Base-by-base conservation (phyloP, 2,888 invertebrate genomes). In the Drosophila melanosoma region DNA sequence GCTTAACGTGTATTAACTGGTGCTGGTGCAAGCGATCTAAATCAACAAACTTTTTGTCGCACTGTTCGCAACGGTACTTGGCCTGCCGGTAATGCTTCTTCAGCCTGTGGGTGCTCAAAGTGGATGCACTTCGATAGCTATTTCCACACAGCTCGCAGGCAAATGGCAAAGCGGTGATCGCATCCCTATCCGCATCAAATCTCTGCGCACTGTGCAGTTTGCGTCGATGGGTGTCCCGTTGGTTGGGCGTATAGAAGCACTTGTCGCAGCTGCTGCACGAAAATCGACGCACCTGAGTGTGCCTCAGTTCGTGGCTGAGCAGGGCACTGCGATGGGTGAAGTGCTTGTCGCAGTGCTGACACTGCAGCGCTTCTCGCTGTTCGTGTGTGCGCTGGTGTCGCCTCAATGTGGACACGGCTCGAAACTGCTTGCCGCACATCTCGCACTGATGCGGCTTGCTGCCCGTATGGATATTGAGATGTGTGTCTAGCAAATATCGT, bases 381-480 rank as follows among this genome's bases (percentile, higher is more conserved):
- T 71, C 73, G 7, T 88, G 88, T 2, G 88, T 89, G n/a, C 71
- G 85, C 23, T 83, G 45, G 42, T 89, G 87, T 1, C 88, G 83
- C 23, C 77, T 82, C 5, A 89, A 40, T 11, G 88, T 89, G 36
- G 82, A 87, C 2, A 81, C 67, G 17, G 88, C 88, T 12, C 87
- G 77, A 67, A 89, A 87, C 63, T 76, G 81, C 10, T 80, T 77
- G 23, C 88, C 88, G 42, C 88, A 89, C 54, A 79, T 73, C 11
- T 89, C 88, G 61, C 88, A 89, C 52, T 88, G 88, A 63, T 87
- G 80, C 3, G 87, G 88, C 60, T 87, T 87, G 10, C 64, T 53
- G 0, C 78, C 88, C 1, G 87, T 89, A 48, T 89, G 88, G 32
- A 88, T 83, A 57, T 89, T 85, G 0, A 88, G 52, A 58, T 87